A percentile compares a stretch with the other conserved stretches of the same genome.
Evolutionary conservation across 64 coral and sea anemone genomes (phyloP).

Genomic region (Pachyseris speciosa): DNA sequence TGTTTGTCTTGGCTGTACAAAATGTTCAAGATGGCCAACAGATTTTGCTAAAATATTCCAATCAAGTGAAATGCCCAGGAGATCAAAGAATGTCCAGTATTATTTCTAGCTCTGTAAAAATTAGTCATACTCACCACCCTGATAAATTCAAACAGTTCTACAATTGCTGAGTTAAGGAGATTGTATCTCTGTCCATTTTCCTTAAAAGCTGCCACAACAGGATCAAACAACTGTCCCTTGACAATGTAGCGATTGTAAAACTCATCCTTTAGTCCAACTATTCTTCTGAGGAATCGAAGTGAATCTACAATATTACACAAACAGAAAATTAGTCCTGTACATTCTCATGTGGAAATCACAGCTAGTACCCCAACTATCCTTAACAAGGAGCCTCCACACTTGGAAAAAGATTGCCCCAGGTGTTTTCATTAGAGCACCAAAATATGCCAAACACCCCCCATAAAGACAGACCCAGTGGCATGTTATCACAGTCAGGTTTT

Average conservation of each 20-base stretch:
- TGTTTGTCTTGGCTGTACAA: too few relatives aligned
- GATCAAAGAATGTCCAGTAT: background rate
- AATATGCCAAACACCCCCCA: too few relatives aligned
- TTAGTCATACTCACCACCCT: conserved; percentile 75
- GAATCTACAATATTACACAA: conserved; percentile 61
- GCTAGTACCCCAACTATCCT: too few relatives aligned
- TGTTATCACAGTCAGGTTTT: too few relatives aligned
- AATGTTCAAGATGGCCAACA: too few relatives aligned
- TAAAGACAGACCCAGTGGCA: too few relatives aligned
- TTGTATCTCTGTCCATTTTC: conserved; percentile 97
- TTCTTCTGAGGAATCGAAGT: conserved; percentile 90
- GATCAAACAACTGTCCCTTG: conserved; percentile 96
- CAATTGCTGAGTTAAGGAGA: conserved; percentile 94
- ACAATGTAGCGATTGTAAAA: conserved; percentile 99
- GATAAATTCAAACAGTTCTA: conserved; percentile 99
- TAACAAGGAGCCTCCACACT: too few relatives aligned
- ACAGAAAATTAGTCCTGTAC: background rate
- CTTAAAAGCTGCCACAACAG: conserved; percentile 88
- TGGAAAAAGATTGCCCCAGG: too few relatives aligned
- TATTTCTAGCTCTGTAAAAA: background rate
- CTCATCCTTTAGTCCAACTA: conserved; percentile 98
- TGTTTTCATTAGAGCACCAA: too few relatives aligned
- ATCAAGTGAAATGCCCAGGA: too few relatives aligned
- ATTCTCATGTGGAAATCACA: too few relatives aligned
- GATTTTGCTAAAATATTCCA: too few relatives aligned